phyloP scores from a whole-genome alignment of 2,797 vertebrate genomes.

The Channallabes apus region DNA sequence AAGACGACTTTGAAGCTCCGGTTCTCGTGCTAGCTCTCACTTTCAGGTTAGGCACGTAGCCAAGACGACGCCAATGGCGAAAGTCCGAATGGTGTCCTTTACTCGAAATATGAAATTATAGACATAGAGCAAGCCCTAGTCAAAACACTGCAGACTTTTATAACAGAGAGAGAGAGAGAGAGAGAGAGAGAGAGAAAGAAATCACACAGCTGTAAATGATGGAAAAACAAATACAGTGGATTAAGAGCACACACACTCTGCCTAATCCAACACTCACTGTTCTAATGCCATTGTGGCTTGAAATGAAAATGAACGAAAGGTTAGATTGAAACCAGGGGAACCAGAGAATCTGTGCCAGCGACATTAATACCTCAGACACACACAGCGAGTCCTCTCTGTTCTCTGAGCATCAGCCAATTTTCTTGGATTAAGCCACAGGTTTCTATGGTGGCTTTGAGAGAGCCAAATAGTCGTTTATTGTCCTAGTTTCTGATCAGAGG shows the following conservation, averaged over 20 bases:
- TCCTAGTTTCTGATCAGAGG: constrained; percentile 63
- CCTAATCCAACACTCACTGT: constrained; percentile 62
- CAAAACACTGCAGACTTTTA: constrained; percentile 17
- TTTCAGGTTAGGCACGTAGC: constrained; percentile 63
- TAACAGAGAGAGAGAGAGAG: constrained; percentile 13
- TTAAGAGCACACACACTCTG: constrained; percentile 67
- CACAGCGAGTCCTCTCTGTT: constrained; percentile 44
- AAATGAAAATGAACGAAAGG: constrained; percentile 64
- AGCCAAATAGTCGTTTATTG: constrained; percentile 36
- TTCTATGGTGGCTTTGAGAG: constrained; percentile 49
- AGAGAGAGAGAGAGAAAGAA: constrained; percentile 10
- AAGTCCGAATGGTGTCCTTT: constrained; percentile 48
- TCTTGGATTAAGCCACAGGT: constrained; percentile 42
- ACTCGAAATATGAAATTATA: constrained; percentile 32
- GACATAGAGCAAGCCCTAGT: constrained; percentile 25
- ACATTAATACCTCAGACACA: constrained; percentile 54
- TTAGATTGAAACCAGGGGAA: constrained; percentile 45
- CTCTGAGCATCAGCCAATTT: constrained; percentile 38
- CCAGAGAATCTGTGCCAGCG: constrained; percentile 68
- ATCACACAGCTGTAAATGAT: constrained; percentile 19
- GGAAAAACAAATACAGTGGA: constrained; percentile 28
- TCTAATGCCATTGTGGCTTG: constrained; percentile 63
- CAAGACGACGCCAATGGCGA: constrained; percentile 52
- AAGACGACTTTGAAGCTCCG: constrained; percentile 38
- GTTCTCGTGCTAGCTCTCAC: constrained; percentile 61